These are phyloP conservation scores for Erebia epiphron DNA, from an alignment of 2,888 invertebrate genomes.

Conservation along the genomic window DNA sequence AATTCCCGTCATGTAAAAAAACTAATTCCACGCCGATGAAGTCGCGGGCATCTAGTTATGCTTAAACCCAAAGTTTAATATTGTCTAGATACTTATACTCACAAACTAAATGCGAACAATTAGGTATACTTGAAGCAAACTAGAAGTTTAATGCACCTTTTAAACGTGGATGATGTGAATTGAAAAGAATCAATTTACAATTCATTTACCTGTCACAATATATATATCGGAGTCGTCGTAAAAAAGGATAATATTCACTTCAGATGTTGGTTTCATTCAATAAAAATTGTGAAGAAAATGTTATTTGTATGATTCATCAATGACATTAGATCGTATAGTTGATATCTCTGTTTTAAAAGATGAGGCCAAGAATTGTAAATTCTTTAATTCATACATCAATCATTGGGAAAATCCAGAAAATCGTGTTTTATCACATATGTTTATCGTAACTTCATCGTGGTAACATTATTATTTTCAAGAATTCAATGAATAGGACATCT, in stretches of 20 bases:
- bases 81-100: background rate
- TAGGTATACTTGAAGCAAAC: background rate
- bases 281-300: slow-evolving; percentile 13
- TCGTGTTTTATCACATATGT: background rate
- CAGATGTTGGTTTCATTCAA: background rate
- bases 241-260: slow-evolving; percentile 10
- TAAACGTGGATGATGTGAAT: slow-evolving; percentile 1
- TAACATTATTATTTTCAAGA: slow-evolving; percentile 3
- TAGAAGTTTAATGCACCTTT: background rate
- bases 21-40: too few species aligned
- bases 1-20: too few species aligned
- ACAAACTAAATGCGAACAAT: background rate
- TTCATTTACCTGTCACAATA: background rate
- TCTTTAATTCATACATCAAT: slow-evolving; percentile 15
- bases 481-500: slow-evolving; percentile 4
- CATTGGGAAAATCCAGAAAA: slow-evolving; percentile 10
- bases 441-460: background rate
- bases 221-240: background rate
- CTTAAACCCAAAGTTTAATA: background rate
- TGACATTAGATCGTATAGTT: slow-evolving; percentile 7
- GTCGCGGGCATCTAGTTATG: too few species aligned
- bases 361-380: slow-evolving; percentile 16
- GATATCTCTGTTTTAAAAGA: slow-evolving; percentile 17
- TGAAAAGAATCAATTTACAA: slow-evolving; percentile 4
- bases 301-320: slow-evolving; percentile 9